phyloP scores from a whole-genome alignment of 2,797 vertebrate genomes.

The Enteromius trimaculatus region DNA sequence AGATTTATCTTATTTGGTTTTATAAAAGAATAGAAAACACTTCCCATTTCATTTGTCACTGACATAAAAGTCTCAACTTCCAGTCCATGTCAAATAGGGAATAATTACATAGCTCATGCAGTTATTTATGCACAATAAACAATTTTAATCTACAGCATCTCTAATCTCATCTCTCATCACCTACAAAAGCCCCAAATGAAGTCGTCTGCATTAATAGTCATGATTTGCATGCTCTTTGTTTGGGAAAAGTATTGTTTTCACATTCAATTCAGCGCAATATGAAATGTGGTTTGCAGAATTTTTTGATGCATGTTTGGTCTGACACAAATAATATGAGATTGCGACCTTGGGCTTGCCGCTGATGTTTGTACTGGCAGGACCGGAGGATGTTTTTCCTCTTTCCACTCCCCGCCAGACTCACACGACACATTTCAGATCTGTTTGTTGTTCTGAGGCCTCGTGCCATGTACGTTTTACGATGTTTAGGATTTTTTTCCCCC shows the following conservation, averaged over 20 bases:
- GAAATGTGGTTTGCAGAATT: conserved; percentile 33
- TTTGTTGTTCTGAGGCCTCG: conserved; percentile 70
- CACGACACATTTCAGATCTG: conserved; percentile 73
- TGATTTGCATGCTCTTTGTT: conserved; percentile 1
- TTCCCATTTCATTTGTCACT: neutral
- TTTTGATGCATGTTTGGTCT: conserved; percentile 61
- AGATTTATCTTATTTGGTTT: neutral
- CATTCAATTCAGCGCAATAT: conserved; percentile 31
- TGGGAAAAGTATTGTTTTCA: conserved; percentile 30
- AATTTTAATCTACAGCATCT: neutral
- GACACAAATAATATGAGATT: conserved; percentile 61
- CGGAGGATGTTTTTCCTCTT: conserved; percentile 65
- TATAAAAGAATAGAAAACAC: neutral
- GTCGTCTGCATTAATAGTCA: neutral
- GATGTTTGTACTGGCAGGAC: conserved; percentile 63
- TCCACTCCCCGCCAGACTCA: conserved; percentile 59
- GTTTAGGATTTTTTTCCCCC: conserved; percentile 66
- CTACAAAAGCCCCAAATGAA: neutral
- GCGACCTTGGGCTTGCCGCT: conserved; percentile 64
- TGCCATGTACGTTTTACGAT: conserved; percentile 72
- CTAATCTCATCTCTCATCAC: neutral
- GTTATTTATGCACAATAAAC: neutral
- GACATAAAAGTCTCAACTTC: neutral
- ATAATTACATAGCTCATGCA: neutral
- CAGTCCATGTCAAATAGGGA: neutral